Base-by-base conservation (phyloP, 2,113 vertebrate genomes). In the Buteo buteo region DNA sequence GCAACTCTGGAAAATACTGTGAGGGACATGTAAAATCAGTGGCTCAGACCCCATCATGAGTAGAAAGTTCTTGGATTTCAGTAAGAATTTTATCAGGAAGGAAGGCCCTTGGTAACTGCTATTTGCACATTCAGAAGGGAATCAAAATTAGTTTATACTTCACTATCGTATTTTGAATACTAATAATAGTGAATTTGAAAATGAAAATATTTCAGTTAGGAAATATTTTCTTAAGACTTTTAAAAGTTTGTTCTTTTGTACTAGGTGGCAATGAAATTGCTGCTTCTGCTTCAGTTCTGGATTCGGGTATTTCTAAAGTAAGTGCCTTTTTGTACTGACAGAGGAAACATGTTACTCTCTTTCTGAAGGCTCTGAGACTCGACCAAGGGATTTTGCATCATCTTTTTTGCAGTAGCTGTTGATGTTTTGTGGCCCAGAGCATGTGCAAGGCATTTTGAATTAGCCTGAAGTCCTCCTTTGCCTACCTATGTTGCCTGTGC, bases 251-350 rank as follows among this genome's bases (percentile, higher is more conserved):
- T 86, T 97, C 15, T 96, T 89, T 96, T 80, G 26, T 90, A 45
- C 42, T 95, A 98, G 98, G 84, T 93, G 66, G 54, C 88, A 95
- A 44, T 86, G 88, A 94, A 34, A 67, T 58, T 71, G 29, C 69
- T 91, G 57, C 90, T 94, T 95, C 96, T 67, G 34, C 95, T 90
- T 95, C 95, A 20, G 94, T 71, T 22, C 49, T 96, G 26, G 70
- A 85, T 90, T 74, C 95, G 42, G 89, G 84, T 66, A 85, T 97
- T 91, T 96, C 97, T 84, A 97, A 98, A 93, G 98, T 98, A 98
- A 98, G 98, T 98, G 34, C n/a, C 36, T 86, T 94, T 90, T 85
- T 84, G 3, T 88, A 54, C 26, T 87, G 59, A 31, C 13, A 15
- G 86, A 42, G 22, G n/a, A 78, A 88, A 55, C 6, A 1, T 77